Evolutionary conservation across 2,113 vertebrate genomes (phyloP).

Genomic region (Xenus cinereus): DNA sequence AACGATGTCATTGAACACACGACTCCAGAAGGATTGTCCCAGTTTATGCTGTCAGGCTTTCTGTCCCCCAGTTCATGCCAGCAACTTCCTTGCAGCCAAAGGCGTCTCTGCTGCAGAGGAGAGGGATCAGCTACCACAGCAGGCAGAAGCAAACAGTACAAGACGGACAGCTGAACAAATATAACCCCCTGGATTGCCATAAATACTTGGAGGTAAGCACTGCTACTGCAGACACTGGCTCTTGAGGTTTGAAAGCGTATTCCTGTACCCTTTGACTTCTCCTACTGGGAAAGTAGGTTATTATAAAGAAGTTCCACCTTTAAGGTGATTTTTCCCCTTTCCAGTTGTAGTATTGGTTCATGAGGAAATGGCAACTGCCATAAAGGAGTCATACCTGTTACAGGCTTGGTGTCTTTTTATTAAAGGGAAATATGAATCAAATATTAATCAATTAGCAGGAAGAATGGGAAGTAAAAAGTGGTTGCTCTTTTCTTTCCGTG

Average conservation of each 20-base stretch:
- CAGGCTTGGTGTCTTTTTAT: background rate
- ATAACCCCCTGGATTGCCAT: background rate
- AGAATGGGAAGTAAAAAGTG: background rate
- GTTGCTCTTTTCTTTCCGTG: background rate
- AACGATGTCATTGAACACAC: background rate
- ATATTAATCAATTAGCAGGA: background rate
- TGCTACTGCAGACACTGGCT: background rate
- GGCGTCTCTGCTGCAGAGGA: background rate
- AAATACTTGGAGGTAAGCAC: background rate
- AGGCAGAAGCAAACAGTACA: background rate
- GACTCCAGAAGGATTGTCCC: background rate
- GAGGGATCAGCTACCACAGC: background rate
- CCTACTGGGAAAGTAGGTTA: background rate
- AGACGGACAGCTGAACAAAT: background rate
- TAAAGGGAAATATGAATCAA: background rate
- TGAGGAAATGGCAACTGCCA: background rate
- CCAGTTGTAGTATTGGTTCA: background rate
- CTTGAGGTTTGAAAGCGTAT: background rate
- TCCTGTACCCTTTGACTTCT: background rate
- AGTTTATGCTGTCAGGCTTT: slow-evolving; percentile 37
- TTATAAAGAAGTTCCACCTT: background rate
- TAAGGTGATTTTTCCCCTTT: background rate
- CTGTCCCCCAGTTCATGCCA: background rate
- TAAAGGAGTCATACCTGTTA: background rate
- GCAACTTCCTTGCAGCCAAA: slow-evolving; percentile 21